Evolutionary conservation across 1,140 invertebrate genomes (phyloP).

Genomic region (Drosophila asahinai): DNA sequence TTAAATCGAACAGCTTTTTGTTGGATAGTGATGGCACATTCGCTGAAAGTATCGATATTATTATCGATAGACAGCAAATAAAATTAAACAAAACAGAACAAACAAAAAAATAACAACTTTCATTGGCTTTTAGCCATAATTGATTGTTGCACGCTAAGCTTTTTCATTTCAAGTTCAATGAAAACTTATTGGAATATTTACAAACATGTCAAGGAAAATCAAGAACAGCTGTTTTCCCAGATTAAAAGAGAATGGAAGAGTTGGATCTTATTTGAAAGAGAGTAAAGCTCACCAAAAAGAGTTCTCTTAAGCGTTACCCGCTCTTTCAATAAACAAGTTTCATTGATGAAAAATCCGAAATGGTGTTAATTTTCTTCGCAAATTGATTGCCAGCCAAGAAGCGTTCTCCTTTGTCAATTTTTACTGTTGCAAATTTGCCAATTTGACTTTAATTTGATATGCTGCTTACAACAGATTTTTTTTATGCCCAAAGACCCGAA

Average conservation of each 20-base stretch:
- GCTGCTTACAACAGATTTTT: conserved; percentile 56
- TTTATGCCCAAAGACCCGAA: conserved; percentile 11
- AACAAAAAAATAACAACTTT: conserved; percentile 11
- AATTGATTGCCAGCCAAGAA: conserved; percentile 15
- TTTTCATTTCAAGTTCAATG: conserved; percentile 25
- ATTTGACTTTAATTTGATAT: conserved; percentile 72
- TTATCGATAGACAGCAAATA: not conserved
- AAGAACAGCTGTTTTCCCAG: conserved; percentile 27
- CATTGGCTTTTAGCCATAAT: conserved; percentile 4
- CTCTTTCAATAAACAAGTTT: conserved; percentile 25
- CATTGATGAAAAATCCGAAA: conserved; percentile 39
- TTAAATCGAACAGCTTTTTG: conserved; percentile 48
- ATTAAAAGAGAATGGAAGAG: not conserved
- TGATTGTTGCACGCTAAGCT: conserved; percentile 1
- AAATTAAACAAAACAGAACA: not conserved
- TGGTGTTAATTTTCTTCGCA: conserved; percentile 28
- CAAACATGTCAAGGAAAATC: conserved; percentile 12
- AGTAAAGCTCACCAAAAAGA: not conserved
- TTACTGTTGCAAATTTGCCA: conserved; percentile 45
- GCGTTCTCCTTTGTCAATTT: conserved; percentile 22
- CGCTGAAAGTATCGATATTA: conserved; percentile 7
- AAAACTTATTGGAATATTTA: conserved; percentile 2
- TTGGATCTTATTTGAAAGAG: not conserved
- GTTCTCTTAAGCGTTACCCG: conserved; percentile 2
- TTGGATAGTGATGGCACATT: conserved; percentile 4